Percentiles rank a stretch among this genome's conserved stretches.
These are phyloP conservation scores for Polyommatus icarus DNA, from an alignment of 2,888 invertebrate genomes.

Conservation along the genomic window DNA sequence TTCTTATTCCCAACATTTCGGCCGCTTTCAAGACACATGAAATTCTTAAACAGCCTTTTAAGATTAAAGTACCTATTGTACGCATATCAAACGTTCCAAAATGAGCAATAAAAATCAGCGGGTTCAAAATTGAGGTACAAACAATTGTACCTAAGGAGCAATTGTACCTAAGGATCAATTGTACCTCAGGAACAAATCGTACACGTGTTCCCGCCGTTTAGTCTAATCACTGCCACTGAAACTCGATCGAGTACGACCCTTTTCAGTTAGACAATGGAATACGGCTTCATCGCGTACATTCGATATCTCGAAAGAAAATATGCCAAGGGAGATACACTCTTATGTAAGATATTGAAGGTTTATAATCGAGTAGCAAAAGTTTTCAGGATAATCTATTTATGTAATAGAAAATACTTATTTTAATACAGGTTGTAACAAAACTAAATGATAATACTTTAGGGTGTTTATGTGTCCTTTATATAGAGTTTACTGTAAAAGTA, in stretches of 20 bases:
- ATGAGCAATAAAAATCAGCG: background rate
- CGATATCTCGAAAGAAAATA: background rate
- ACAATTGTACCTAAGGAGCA: background rate
- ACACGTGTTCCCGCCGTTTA: constrained; percentile 57
- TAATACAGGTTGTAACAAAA: background rate
- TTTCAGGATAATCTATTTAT: background rate
- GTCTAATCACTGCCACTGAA: constrained; percentile 57
- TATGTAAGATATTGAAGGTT: background rate
- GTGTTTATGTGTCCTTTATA: too few relatives aligned
- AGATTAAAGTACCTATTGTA: background rate
- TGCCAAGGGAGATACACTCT: background rate
- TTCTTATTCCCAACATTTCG: too few relatives aligned
- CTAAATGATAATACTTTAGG: too few relatives aligned
- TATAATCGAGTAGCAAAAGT: background rate
- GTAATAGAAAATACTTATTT: background rate
- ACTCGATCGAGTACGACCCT: constrained; percentile 54
- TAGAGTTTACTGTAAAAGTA: too few relatives aligned
- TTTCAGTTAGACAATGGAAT: constrained; percentile 47
- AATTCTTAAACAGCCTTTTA: background rate
- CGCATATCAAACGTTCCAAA: background rate
- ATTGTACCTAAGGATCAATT: constrained; percentile 46
- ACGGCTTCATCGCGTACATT: background rate
- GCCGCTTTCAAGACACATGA: too few relatives aligned
- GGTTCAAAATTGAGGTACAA: background rate
- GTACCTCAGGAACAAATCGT: constrained; percentile 49